These are phyloP conservation scores for Threskiornis aethiopicus DNA, from an alignment of 2,797 vertebrate genomes.

Conservation along the genomic window DNA sequence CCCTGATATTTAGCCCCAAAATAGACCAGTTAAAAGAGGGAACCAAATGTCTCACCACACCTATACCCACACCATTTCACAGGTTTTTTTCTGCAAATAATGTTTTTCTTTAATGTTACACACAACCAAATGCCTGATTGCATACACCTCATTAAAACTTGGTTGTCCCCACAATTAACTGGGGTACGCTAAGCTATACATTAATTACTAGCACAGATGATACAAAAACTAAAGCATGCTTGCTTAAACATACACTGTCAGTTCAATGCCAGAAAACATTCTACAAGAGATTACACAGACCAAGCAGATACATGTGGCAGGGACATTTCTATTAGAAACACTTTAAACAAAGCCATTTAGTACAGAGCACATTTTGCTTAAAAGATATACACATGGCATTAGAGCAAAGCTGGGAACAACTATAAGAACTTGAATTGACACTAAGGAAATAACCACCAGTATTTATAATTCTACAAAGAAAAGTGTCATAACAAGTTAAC, in stretches of 20 bases:
- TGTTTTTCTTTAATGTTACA: background rate
- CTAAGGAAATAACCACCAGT: background rate
- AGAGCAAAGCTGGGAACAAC: conserved; percentile 22
- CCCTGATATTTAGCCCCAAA: background rate
- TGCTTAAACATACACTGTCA: background rate
- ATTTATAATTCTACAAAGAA: conserved; percentile 19
- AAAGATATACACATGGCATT: conserved; percentile 9
- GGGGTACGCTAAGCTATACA: background rate
- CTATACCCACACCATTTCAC: background rate
- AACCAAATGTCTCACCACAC: background rate
- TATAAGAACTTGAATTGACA: background rate
- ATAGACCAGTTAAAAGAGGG: background rate
- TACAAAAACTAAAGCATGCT: background rate
- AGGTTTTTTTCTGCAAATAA: background rate
- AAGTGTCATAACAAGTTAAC: background rate
- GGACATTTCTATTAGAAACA: conserved; percentile 43
- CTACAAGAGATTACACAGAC: conserved; percentile 43
- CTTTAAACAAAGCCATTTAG: conserved; percentile 38
- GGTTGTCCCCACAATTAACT: background rate
- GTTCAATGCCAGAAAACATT: conserved; percentile 33
- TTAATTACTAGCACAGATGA: conserved; percentile 20
- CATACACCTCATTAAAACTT: background rate
- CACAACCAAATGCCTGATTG: background rate
- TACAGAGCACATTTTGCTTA: background rate
- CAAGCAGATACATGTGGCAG: conserved; percentile 13